Evolutionary conservation across 2,113 vertebrate species (phyloP).

Genomic region (Misgurnus anguillicaudatus): DNA sequence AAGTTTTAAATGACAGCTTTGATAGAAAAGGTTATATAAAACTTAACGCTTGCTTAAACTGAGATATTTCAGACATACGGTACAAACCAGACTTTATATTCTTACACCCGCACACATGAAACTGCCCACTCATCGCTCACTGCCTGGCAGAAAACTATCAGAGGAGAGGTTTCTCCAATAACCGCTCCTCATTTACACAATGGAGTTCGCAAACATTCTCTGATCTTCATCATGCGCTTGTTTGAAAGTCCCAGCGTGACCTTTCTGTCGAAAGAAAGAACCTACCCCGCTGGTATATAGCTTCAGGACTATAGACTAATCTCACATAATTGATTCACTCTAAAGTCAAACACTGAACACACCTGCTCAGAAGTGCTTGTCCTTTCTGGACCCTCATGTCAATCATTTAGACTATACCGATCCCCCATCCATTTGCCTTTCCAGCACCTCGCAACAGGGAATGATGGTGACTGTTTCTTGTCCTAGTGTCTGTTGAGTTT

Average conservation of each 20-base stretch:
- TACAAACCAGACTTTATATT: conserved; percentile 9
- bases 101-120: conserved; percentile 20
- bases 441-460: conserved; percentile 4
- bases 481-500: conserved; percentile 49
- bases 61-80: conserved; percentile 8
- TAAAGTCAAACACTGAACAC: conserved; percentile 5
- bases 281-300: neutral
- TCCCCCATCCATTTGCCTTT: conserved; percentile 28
- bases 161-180: conserved; percentile 25
- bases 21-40: neutral
- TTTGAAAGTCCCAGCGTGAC: neutral
- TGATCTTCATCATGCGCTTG: neutral
- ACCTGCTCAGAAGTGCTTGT: conserved; percentile 1
- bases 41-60: neutral
- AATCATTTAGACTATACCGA: conserved; percentile 40
- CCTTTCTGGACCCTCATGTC: conserved; percentile 13
- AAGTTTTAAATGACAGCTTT: no score
- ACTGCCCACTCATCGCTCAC: conserved; percentile 33
- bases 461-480: conserved; percentile 39
- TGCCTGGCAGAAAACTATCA: conserved; percentile 21
- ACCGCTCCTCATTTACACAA: conserved; percentile 15
- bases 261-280: neutral
- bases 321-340: conserved; percentile 2
- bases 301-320: conserved; percentile 19
- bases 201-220: conserved; percentile 5